Evolutionary conservation across 64 coral and sea anemone species (phyloP).

Genomic region (Platygyra sinensis): DNA sequence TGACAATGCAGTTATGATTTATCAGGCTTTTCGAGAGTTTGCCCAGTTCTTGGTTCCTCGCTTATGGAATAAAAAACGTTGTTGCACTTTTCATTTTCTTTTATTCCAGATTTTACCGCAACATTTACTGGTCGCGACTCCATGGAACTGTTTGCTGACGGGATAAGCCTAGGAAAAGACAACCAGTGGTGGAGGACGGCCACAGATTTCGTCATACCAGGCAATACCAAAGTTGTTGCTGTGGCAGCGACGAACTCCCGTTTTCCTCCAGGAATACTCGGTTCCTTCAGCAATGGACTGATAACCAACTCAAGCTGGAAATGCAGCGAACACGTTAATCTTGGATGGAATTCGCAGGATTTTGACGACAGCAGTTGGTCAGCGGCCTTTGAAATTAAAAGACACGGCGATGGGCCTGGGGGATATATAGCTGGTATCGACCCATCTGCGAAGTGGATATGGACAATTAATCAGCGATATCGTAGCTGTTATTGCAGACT

Average conservation of each 20-base stretch:
- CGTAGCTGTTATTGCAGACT: background rate
- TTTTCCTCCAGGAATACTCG: background rate
- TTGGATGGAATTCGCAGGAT: background rate
- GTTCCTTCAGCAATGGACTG: conserved; percentile 48
- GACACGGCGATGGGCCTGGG: background rate
- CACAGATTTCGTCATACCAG: background rate
- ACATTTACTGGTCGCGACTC: background rate
- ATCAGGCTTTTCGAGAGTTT: too few species aligned
- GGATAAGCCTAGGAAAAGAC: background rate
- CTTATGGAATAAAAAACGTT: too few species aligned
- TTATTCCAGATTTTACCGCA: background rate
- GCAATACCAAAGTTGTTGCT: background rate
- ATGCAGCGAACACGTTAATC: background rate
- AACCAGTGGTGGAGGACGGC: background rate
- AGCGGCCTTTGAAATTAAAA: background rate
- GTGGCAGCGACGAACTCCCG: background rate
- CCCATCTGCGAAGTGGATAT: background rate
- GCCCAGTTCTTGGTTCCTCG: too few species aligned
- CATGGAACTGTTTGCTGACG: conserved; percentile 13
- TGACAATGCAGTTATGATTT: too few species aligned
- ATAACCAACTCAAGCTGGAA: conserved; percentile 23
- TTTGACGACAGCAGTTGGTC: conserved; percentile 33
- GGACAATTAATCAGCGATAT: background rate
- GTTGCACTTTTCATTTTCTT: too few species aligned
- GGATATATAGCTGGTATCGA: background rate